phyloP scores from a whole-genome alignment of 2,113 vertebrate genomes.

The Nematolebias whitei region DNA sequence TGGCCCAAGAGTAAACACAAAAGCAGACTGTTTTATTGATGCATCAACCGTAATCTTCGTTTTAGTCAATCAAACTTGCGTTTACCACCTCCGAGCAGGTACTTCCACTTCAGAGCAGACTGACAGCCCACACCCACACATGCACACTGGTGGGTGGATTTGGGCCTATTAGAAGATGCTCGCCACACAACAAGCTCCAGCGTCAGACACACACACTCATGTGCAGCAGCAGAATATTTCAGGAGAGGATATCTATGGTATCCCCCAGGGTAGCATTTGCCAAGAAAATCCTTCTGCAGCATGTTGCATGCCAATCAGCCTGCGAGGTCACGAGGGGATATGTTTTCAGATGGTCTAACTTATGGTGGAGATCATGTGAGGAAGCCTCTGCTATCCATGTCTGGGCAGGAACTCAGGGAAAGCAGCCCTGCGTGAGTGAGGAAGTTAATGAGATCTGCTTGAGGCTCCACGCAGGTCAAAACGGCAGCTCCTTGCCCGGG shows the following conservation, averaged over 20 bases:
- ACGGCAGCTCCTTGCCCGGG: conserved; percentile 36
- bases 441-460: conserved; percentile 54
- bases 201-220: conserved; percentile 58
- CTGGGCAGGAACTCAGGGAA: conserved; percentile 52
- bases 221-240: conserved; percentile 36
- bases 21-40: conserved; percentile 53
- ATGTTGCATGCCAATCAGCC: conserved; percentile 48
- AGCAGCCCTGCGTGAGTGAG: conserved; percentile 24
- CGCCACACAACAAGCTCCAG: conserved; percentile 61
- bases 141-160: conserved; percentile 63
- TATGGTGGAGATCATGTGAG: conserved; percentile 65
- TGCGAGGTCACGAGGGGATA: conserved; percentile 63
- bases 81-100: conserved; percentile 60
- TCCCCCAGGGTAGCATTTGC: conserved; percentile 65
- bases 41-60: conserved; percentile 53
- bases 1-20: conserved; percentile 49
- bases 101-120: conserved; percentile 52
- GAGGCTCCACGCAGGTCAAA: conserved; percentile 22
- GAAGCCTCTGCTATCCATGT: conserved; percentile 52
- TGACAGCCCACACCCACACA: conserved; percentile 67
- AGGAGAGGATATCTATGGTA: conserved; percentile 64
- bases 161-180: conserved; percentile 66
- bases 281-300: conserved; percentile 69
- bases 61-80: conserved; percentile 59
- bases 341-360: conserved; percentile 74